These are phyloP conservation scores for Ochotona princeps DNA, from an alignment of 2,113 vertebrate genomes.

Conservation along the genomic window DNA sequence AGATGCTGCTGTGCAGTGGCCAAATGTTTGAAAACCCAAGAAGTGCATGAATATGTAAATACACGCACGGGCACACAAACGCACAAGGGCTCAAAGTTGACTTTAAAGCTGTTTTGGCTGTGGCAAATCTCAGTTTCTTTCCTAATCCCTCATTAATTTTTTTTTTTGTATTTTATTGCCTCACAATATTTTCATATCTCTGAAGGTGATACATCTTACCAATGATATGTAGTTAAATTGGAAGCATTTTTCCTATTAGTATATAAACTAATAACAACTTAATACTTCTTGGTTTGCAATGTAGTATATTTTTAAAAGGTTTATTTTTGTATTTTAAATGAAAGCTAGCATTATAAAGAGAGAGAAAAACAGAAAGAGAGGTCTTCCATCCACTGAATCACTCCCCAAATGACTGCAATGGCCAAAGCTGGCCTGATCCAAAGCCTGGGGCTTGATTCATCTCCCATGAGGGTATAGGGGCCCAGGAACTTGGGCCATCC, in stretches of 20 bases:
- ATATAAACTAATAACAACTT: not conserved
- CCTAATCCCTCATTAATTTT: not conserved
- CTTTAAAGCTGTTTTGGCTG: not conserved
- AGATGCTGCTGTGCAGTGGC: not conserved
- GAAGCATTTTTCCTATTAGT: not conserved
- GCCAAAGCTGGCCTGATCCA: no score
- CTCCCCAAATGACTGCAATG: no score
- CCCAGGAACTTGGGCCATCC: no score
- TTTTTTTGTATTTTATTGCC: not conserved
- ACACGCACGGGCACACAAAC: not conserved
- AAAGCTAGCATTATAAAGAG: no score
- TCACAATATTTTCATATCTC: not conserved
- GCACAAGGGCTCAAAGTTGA: not conserved
- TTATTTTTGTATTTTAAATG: no score
- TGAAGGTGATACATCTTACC: not conserved
- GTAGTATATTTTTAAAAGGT: no score
- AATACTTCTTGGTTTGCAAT: not conserved
- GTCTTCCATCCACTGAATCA: no score
- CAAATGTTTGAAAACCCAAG: not conserved
- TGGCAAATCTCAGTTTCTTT: not conserved
- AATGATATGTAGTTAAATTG: not conserved
- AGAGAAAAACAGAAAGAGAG: no score
- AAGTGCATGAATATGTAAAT: accelerated
- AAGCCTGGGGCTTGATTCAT: no score
- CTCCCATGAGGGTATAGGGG: no score